Conservation (phyloP, 2,888 invertebrate genomes). For the Thumatha senex region DNA sequence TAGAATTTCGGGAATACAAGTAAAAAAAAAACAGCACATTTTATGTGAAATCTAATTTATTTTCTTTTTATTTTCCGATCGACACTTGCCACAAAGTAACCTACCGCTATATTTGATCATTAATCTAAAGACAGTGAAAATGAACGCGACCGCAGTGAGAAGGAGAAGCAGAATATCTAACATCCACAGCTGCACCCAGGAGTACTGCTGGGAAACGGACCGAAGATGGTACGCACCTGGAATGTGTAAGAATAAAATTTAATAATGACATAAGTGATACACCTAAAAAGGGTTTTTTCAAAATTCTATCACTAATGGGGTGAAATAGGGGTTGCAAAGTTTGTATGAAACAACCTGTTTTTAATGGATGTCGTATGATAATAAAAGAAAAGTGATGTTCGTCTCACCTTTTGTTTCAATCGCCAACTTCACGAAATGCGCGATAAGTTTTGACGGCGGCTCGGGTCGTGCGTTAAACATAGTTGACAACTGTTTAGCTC, state of each 20-base stretch:
- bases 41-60: neutral
- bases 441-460: constrained; percentile 43
- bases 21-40: no score
- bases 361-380: no score
- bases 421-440: constrained; percentile 46
- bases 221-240: neutral
- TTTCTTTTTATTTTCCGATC: neutral
- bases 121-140: neutral
- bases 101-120: neutral
- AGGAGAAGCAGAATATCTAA: neutral
- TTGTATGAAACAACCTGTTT: no score
- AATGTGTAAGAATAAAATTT: neutral
- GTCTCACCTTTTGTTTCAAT: neutral
- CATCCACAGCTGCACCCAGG: neutral
- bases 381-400: no score
- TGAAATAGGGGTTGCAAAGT: no score
- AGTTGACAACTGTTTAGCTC: neutral
- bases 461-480: constrained; percentile 49
- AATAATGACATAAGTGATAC: no score
- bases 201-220: neutral
- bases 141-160: neutral
- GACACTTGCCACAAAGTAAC: neutral
- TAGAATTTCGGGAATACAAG: no score
- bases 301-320: no score
- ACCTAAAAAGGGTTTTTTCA: no score